Conservation (phyloP, 2,113 vertebrate genomes). For the Hymenochirus boettgeri region DNA sequence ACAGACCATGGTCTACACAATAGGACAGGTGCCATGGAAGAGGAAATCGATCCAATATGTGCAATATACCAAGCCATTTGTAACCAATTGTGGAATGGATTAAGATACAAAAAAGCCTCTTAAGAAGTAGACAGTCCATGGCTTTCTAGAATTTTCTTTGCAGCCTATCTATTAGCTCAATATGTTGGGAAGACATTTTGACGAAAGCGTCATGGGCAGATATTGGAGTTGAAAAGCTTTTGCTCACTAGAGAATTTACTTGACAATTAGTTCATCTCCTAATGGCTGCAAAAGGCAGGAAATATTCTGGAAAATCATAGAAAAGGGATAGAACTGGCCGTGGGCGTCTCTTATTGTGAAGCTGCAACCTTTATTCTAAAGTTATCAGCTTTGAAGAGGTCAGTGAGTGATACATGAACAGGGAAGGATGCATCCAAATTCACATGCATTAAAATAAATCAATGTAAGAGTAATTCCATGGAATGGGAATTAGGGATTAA, state of each 20-base stretch:
- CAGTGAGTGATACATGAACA: neutral
- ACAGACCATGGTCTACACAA: neutral
- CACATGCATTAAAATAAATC: slow-evolving; percentile 3
- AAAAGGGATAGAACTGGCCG: neutral
- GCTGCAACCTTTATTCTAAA: neutral
- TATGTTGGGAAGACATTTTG: neutral
- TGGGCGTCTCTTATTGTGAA: neutral
- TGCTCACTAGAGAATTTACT: neutral
- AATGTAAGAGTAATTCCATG: neutral
- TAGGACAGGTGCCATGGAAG: neutral
- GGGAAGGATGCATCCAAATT: neutral
- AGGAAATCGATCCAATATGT: neutral
- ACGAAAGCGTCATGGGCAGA: neutral
- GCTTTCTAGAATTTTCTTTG: neutral
- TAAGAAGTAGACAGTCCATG: neutral
- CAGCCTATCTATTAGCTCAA: neutral
- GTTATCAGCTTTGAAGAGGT: neutral
- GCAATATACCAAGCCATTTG: neutral
- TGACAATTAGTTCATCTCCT: neutral
- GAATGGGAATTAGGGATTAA: slow-evolving; percentile 2
- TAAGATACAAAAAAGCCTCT: neutral
- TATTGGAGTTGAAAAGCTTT: neutral
- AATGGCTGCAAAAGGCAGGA: neutral
- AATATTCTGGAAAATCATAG: neutral
- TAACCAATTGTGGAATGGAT: neutral